Percentiles rank a stretch among this genome's conserved stretches.
Evolutionary conservation across 2,113 vertebrate species (phyloP).

Genomic region (Phocoena phocoena): DNA sequence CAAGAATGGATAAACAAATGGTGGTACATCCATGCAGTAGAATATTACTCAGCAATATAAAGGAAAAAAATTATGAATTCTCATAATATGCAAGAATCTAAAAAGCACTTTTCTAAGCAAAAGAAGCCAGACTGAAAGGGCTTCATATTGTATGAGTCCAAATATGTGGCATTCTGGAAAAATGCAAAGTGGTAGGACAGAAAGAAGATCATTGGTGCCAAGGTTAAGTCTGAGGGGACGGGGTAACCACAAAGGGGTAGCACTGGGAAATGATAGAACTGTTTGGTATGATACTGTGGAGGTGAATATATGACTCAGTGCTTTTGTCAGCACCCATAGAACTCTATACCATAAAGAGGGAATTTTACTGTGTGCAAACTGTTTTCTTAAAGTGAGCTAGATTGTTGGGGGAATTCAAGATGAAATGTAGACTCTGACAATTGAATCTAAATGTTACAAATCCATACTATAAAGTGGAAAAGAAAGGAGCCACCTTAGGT

Average conservation of each 20-base stretch:
- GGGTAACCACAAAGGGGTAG: not conserved
- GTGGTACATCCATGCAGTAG: not conserved
- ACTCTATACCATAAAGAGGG: not conserved
- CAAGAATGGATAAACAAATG: not conserved
- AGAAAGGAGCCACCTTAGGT: not conserved
- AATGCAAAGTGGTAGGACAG: not conserved
- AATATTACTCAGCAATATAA: not conserved
- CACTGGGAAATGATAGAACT: not conserved
- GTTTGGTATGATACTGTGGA: not conserved
- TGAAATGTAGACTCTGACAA: not conserved
- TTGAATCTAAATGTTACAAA: not conserved
- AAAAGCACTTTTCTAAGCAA: not conserved
- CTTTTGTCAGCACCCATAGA: not conserved
- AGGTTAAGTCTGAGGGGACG: not conserved
- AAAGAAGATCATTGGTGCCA: not conserved
- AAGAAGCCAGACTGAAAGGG: not conserved
- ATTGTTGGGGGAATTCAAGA: not conserved
- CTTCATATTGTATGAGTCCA: not conserved
- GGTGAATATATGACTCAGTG: not conserved
- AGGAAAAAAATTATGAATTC: not conserved
- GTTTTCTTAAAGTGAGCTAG: not conserved
- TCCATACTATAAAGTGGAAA: not conserved
- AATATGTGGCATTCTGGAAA: not conserved
- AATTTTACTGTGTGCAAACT: not conserved
- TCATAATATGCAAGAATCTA: not conserved